Base-by-base conservation (phyloP, 2,797 vertebrate genomes). In the Siniperca undulata region DNA sequence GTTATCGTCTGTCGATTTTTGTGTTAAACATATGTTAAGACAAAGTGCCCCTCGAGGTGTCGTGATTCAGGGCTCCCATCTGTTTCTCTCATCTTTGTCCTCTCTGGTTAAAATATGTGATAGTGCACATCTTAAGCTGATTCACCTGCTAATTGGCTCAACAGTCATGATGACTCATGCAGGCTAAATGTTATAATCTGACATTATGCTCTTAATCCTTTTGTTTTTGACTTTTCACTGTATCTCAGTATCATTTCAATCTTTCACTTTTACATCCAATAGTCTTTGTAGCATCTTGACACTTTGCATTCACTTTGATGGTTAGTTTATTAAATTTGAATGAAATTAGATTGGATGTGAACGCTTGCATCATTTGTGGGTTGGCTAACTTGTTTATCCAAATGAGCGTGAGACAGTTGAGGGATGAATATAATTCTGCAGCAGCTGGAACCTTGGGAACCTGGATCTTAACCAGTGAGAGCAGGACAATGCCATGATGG, bases 351-450 rank as follows among this genome's bases (percentile, higher is more conserved):
- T 87, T 81, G 67, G 55, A 52, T 48, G 40, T 59, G 77, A 80
- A 80, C 53, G 62, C 10, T 2, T 17, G 78, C 69, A 48, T 89
- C 85, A 27, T 83, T 78, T 77, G 77, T 80, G 78, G 75, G 74
- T 44, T 48, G 70, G 70, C 71, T 88, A 86, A 89, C 78, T 53
- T 59, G 62, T 85, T 92, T 82, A 90, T 74, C 71, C 66, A 74
- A 89, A 91, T 80, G 77, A 88, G 84, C 89, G 68, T 0, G 61
- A 75, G 80, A 74, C 69, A 42, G 78, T 52, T 64, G 52, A 86
- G 46, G 65, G 46, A 59, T 53, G 70, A 69, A 65, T 81, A 52
- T 85, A 53, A 89, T 72, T 40, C 46, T 38, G 71, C 67, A 61
- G 78, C 74, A 79, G 60, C 72, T 85, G 73, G 66, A 78, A 62